Percentiles rank a stretch among this genome's conserved stretches.
phyloP scores from a whole-genome alignment of 2,888 invertebrate species.

The Oligia strigilis region DNA sequence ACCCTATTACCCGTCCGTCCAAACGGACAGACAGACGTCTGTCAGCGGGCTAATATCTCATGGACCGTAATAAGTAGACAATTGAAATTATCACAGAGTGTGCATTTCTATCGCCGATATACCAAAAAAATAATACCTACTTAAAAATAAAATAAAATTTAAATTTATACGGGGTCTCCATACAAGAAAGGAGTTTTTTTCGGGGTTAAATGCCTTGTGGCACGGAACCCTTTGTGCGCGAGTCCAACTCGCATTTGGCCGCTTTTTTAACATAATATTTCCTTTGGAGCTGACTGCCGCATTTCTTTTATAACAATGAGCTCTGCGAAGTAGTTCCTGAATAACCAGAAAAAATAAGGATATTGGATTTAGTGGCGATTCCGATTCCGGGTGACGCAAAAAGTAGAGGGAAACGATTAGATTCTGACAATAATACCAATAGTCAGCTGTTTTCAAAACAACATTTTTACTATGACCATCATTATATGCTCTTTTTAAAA shows the following conservation, averaged over 20 bases:
- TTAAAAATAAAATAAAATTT: neutral
- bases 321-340: neutral
- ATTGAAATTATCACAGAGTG: neutral
- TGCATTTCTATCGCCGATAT: neutral
- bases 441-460: neutral
- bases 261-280: neutral
- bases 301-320: neutral
- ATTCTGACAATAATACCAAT: neutral
- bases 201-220: neutral
- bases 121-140: too few species aligned
- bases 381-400: conserved; percentile 28
- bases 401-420: conserved; percentile 35
- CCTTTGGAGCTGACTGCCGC: too few species aligned
- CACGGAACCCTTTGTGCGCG: neutral
- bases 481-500: too few species aligned
- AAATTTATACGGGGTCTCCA: neutral
- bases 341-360: conserved; percentile 9
- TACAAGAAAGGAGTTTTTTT: neutral
- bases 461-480: neutral
- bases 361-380: conserved; percentile 9
- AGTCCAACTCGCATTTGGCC: too few species aligned
- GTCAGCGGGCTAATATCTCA: too few species aligned
- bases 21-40: too few species aligned
- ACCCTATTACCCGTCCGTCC: neutral
- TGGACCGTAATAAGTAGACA: neutral